phyloP scores from a whole-genome alignment of 2,113 vertebrate genomes.

The Passer montanus region DNA sequence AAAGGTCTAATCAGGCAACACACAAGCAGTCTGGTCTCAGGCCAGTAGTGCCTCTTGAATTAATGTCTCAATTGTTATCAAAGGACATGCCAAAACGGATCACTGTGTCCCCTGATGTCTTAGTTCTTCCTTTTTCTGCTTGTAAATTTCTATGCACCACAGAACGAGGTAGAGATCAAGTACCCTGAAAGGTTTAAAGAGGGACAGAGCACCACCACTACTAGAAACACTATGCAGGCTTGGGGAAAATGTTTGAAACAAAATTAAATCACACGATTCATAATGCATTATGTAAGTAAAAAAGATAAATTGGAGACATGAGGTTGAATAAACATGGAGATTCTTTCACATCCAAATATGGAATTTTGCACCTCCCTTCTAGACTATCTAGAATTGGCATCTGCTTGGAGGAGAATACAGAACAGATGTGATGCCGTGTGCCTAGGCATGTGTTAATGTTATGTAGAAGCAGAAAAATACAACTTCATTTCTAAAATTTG shows the following conservation, averaged over 20 bases:
- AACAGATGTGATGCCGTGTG: not conserved
- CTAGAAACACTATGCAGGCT: not conserved
- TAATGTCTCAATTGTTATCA: not conserved
- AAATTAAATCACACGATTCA: not conserved
- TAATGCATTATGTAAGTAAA: not conserved
- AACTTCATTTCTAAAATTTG: not conserved
- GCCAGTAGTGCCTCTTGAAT: not conserved
- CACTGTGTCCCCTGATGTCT: not conserved
- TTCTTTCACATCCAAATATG: not conserved
- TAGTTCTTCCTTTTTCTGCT: not conserved
- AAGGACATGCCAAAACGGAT: not conserved
- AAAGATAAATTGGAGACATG: not conserved
- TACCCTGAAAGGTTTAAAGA: not conserved
- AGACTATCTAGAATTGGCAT: not conserved
- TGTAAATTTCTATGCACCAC: not conserved
- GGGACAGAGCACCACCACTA: not conserved
- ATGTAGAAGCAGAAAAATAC: not conserved
- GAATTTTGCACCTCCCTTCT: not conserved
- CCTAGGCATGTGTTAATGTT: not conserved
- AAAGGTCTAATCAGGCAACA: not conserved
- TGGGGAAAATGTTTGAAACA: not conserved
- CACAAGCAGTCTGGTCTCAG: not conserved
- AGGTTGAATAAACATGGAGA: not conserved
- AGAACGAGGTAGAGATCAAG: not conserved
- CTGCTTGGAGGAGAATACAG: not conserved